phyloP scores from a whole-genome alignment of 1,140 invertebrate genomes.

The Ceratina japonica region DNA sequence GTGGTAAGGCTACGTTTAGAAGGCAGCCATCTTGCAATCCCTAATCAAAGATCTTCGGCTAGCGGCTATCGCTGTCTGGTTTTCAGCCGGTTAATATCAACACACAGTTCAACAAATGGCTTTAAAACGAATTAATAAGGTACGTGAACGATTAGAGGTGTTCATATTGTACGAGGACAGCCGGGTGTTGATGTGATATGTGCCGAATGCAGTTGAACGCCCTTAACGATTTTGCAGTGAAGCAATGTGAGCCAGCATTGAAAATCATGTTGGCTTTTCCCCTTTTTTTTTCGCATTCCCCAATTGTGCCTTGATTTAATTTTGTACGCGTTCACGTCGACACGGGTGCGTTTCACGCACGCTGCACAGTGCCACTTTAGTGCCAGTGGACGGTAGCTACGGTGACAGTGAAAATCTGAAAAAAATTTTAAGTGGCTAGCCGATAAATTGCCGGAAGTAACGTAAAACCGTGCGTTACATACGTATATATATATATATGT shows the following conservation, averaged over 20 bases:
- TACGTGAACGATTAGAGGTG: slow-evolving; percentile 80
- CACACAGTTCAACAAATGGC: slow-evolving; percentile 88
- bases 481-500: slow-evolving; percentile 36
- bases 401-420: slow-evolving; percentile 67
- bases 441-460: slow-evolving; percentile 75
- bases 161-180: slow-evolving; percentile 33
- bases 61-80: slow-evolving; percentile 80
- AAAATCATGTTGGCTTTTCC: slow-evolving; percentile 67
- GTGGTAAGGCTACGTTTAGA: slow-evolving; percentile 79
- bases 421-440: slow-evolving; percentile 56
- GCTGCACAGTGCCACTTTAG: slow-evolving; percentile 51
- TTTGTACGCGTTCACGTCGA: slow-evolving; percentile 24
- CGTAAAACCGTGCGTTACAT: slow-evolving; percentile 68
- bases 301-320: slow-evolving; percentile 47
- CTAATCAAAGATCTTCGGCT: slow-evolving; percentile 81
- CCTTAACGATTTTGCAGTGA: slow-evolving; percentile 79
- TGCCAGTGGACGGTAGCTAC: slow-evolving; percentile 49
- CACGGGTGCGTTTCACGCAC: slow-evolving; percentile 26
- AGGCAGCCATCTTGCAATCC: slow-evolving; percentile 81
- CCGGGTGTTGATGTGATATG: slow-evolving; percentile 57
- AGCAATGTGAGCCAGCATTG: slow-evolving; percentile 74
- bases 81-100: slow-evolving; percentile 79
- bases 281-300: slow-evolving; percentile 56
- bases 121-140: slow-evolving; percentile 98
- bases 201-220: slow-evolving; percentile 74